Evolutionary conservation across 2,888 invertebrate genomes (phyloP).

Genomic region (Dascillus cervinus): DNA sequence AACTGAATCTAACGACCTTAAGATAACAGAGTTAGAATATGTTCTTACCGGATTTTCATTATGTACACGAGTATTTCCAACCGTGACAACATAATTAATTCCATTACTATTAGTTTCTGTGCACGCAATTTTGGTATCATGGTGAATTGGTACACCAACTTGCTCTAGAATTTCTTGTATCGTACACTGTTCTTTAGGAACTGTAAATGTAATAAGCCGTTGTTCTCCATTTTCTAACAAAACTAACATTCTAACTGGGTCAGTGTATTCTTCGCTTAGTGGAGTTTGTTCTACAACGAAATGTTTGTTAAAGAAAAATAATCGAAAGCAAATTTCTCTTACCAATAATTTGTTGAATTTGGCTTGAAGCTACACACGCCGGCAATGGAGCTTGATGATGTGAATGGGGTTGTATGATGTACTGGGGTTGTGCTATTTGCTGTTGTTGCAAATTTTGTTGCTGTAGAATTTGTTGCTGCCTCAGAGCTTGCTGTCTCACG

Average conservation of each 20-base stretch:
- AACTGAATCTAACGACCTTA: too few relatives aligned
- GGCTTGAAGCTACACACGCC: conserved; percentile 32
- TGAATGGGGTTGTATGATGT: conserved; percentile 20
- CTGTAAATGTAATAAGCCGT: conserved; percentile 71
- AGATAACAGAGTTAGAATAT: too few relatives aligned
- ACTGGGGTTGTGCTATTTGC: conserved; percentile 24
- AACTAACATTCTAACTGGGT: conserved; percentile 73
- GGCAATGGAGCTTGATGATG: conserved; percentile 27
- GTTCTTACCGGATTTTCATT: too few relatives aligned
- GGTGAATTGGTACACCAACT: conserved; percentile 63
- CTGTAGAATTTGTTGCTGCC: conserved; percentile 29
- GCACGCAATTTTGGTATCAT: conserved; percentile 65
- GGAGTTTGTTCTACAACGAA: conserved; percentile 34
- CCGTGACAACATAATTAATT: conserved; percentile 73
- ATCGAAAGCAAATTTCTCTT: conserved; percentile 8
- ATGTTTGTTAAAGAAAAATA: neutral
- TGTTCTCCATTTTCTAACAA: conserved; percentile 71
- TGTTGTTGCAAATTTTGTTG: conserved; percentile 22
- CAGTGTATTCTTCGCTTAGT: conserved; percentile 47
- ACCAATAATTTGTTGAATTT: conserved; percentile 38
- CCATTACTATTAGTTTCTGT: conserved; percentile 66
- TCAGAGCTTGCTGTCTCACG: conserved; percentile 42
- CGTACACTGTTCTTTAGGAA: conserved; percentile 75
- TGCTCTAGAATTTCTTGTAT: conserved; percentile 76
- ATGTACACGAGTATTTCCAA: too few relatives aligned